Conservation (phyloP, 2,888 invertebrate species). For the Machimus atricapillus region DNA sequence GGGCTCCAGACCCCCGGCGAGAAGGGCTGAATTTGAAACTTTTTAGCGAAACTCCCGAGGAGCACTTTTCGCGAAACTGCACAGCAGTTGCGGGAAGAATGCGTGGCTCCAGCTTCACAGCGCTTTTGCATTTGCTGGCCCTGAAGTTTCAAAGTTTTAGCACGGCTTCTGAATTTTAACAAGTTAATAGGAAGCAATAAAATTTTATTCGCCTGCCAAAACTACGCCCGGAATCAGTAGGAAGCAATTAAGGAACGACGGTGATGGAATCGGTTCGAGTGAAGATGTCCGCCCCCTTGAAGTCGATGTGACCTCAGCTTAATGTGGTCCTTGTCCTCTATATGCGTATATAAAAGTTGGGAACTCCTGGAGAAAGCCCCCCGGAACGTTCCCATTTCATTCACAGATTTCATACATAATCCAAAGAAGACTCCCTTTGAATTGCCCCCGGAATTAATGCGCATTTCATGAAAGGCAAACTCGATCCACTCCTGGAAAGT, state of each 20-base stretch:
- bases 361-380: not conserved
- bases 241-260: not conserved
- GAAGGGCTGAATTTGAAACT: not conserved
- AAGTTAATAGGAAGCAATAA: not conserved
- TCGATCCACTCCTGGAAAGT: not conserved
- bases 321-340: not conserved
- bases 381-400: not conserved
- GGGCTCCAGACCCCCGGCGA: not conserved
- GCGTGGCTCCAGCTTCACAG: not conserved
- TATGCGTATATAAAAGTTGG: not conserved
- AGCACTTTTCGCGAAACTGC: not conserved
- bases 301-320: not conserved
- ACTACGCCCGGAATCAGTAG: not conserved
- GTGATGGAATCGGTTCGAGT: not conserved
- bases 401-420: conserved; percentile 2
- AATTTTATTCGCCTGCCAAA: not conserved
- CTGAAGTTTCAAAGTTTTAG: not conserved
- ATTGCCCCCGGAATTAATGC: not conserved
- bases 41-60: not conserved
- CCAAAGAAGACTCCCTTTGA: not conserved
- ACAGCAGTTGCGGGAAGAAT: not conserved
- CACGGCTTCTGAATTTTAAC: not conserved
- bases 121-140: not conserved
- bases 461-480: not conserved
- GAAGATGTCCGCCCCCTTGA: not conserved